These are phyloP conservation scores for Melanotaenia pygmaea DNA, from an alignment of 2,797 vertebrate genomes.

Conservation along the genomic window DNA sequence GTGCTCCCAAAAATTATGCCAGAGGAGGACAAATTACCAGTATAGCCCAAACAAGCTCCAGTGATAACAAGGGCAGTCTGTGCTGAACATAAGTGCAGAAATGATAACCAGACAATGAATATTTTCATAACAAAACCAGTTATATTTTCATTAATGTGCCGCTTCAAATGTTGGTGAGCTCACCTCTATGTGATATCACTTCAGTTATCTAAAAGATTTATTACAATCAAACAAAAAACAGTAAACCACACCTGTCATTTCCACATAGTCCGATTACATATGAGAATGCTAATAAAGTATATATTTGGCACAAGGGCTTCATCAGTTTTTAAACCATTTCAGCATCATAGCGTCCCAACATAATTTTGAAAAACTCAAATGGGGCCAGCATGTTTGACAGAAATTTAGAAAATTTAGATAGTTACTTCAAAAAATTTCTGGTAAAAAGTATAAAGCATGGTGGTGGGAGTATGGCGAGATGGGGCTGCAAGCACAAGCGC, in stretches of 20 bases:
- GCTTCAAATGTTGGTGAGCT: not conserved
- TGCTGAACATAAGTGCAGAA: constrained; percentile 3
- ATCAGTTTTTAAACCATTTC: not conserved
- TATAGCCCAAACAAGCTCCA: constrained; percentile 1
- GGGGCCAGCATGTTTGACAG: not conserved
- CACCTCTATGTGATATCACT: not conserved
- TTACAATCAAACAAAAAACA: no score
- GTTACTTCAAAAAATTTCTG: not conserved
- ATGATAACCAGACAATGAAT: constrained; percentile 4
- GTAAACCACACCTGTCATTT: no score
- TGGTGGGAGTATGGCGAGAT: not conserved
- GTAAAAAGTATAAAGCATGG: not conserved
- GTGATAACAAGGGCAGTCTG: constrained; percentile 10
- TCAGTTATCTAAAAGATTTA: not conserved
- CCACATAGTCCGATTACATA: no score
- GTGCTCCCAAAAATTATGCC: not conserved
- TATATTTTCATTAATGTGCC: not conserved
- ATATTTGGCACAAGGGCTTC: not conserved
- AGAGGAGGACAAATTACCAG: constrained; percentile 1
- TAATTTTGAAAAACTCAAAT: not conserved
- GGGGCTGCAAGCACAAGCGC: not conserved
- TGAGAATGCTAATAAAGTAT: not conserved
- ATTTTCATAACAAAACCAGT: not conserved
- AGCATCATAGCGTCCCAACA: not conserved
- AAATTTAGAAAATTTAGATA: not conserved